These are phyloP conservation scores for Polietes domitor DNA, from an alignment of 2,888 invertebrate genomes.

Conservation along the genomic window DNA sequence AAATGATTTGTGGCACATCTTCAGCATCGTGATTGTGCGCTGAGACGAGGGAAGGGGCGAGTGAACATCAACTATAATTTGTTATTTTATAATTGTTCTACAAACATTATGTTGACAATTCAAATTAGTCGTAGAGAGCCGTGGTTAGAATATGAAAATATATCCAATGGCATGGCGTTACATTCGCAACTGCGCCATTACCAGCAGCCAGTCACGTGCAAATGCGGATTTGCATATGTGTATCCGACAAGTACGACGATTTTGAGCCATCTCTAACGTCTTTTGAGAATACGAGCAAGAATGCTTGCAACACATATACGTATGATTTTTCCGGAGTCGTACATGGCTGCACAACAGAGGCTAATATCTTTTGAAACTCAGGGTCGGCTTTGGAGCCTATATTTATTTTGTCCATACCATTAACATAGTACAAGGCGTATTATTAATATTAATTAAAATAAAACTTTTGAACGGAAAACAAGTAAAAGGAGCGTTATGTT, in stretches of 20 bases:
- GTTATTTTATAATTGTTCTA: constrained; percentile 24
- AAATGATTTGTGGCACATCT: constrained; percentile 23
- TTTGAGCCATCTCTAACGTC: not conserved
- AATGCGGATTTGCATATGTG: constrained; percentile 46
- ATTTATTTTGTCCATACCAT: too few species aligned
- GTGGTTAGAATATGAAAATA: not conserved
- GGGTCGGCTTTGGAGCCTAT: too few species aligned
- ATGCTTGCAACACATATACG: too few species aligned
- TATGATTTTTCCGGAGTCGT: too few species aligned
- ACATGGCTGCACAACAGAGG: too few species aligned
- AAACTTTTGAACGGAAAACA: too few species aligned
- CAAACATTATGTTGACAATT: not conserved
- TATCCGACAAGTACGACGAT: not conserved
- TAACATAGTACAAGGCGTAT: too few species aligned
- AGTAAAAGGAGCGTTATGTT: too few species aligned
- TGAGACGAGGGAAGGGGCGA: not conserved
- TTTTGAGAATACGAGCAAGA: too few species aligned
- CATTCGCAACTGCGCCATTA: not conserved
- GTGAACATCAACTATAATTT: not conserved
- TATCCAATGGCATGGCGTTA: not conserved
- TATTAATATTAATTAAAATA: too few species aligned
- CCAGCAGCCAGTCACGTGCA: constrained; percentile 52
- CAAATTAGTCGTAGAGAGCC: not conserved
- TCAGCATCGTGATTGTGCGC: constrained; percentile 9
- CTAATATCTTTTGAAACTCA: too few species aligned